Conservation (phyloP, 2,888 invertebrate genomes). For the Drosophila planitibia region DNA sequence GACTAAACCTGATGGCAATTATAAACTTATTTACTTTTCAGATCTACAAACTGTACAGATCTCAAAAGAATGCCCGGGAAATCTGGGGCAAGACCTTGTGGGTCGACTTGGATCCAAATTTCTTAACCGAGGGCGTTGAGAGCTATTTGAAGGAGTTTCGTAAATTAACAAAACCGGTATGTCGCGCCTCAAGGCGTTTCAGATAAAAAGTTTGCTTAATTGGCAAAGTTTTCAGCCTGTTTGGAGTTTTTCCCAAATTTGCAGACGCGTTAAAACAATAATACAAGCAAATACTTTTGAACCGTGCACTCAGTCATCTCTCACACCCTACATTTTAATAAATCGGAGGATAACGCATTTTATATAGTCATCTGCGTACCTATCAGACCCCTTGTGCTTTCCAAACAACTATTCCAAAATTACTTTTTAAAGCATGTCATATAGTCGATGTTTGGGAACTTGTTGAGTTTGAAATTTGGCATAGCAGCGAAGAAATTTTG, state of each 20-base stretch:
- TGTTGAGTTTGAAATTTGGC: slow-evolving; percentile 61
- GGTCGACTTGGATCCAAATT: slow-evolving; percentile 94
- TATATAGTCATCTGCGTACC: not conserved
- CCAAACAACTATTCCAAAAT: slow-evolving; percentile 16
- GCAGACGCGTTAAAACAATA: slow-evolving; percentile 60
- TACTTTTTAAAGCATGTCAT: slow-evolving; percentile 26
- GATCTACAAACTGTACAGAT: slow-evolving; percentile 91
- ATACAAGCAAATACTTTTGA: slow-evolving; percentile 57
- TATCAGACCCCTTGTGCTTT: not conserved
- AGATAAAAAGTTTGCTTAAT: slow-evolving; percentile 66
- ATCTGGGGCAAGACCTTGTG: slow-evolving; percentile 95
- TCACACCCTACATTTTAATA: slow-evolving; percentile 37
- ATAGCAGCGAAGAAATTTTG: slow-evolving; percentile 73
- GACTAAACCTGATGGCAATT: no score
- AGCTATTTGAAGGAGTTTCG: slow-evolving; percentile 92
- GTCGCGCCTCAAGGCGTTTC: slow-evolving; percentile 67
- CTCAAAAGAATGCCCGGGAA: slow-evolving; percentile 91
- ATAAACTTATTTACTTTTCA: slow-evolving; percentile 30
- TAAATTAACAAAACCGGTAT: slow-evolving; percentile 89
- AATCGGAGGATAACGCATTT: not conserved
- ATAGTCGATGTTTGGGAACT: slow-evolving; percentile 33
- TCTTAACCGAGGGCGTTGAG: slow-evolving; percentile 94
- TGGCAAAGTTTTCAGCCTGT: slow-evolving; percentile 70
- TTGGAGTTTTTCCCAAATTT: slow-evolving; percentile 68
- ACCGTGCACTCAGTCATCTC: slow-evolving; percentile 22